phyloP scores from a whole-genome alignment of 2,888 invertebrate genomes.

The Diarsia dahlii region DNA sequence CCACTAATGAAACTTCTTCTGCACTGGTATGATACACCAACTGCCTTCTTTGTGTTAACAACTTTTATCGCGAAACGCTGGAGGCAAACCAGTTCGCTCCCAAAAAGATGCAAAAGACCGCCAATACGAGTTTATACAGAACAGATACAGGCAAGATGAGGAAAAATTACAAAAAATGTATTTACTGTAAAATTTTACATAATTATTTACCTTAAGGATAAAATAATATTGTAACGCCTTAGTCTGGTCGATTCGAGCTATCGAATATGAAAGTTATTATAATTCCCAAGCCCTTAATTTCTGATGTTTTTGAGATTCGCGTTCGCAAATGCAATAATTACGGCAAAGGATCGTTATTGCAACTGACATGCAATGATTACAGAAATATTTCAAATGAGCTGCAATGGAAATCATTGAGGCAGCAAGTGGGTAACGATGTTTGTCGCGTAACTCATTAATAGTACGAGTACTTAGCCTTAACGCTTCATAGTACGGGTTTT shows the following conservation, averaged over 20 bases:
- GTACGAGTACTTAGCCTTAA: conserved; percentile 34
- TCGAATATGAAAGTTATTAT: conserved; percentile 19
- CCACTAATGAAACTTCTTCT: conserved; percentile 75
- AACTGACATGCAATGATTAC: conserved; percentile 40
- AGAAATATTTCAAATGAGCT: conserved; percentile 54
- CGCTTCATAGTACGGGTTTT: conserved; percentile 41
- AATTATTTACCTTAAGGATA: conserved; percentile 45
- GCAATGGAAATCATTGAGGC: conserved; percentile 57
- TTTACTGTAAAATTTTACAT: conserved; percentile 14
- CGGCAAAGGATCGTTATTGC: conserved; percentile 24
- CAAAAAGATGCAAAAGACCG: conserved; percentile 53
- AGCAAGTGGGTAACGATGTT: conserved; percentile 57
- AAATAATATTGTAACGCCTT: neutral
- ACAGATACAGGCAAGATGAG: conserved; percentile 33
- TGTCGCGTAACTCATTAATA: conserved; percentile 58
- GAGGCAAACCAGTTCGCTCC: conserved; percentile 60
- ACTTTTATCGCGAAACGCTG: conserved; percentile 44
- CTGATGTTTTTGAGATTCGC: neutral
- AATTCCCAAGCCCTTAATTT: neutral
- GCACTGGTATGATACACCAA: conserved; percentile 68
- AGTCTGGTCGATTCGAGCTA: neutral
- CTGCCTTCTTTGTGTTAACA: conserved; percentile 65
- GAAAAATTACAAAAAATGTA: conserved; percentile 43
- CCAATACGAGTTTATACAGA: conserved; percentile 21
- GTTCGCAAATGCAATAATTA: conserved; percentile 13